phyloP scores from a whole-genome alignment of 2,113 vertebrate genomes.

The Elephas maximus region DNA sequence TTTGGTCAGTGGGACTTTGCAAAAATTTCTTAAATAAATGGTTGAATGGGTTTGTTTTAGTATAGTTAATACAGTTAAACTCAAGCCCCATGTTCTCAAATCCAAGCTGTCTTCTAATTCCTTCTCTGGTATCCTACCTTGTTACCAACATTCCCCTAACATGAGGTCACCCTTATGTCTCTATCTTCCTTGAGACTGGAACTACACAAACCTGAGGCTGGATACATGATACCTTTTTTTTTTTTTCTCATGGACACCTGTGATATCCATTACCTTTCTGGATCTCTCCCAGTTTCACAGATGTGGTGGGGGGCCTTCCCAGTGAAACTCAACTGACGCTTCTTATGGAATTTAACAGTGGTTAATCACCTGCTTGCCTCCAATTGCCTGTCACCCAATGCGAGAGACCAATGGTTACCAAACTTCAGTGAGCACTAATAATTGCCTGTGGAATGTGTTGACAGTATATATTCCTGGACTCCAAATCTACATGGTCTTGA shows the following conservation, averaged over 20 bases:
- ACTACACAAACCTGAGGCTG: not conserved
- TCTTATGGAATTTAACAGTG: not conserved
- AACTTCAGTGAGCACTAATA: not conserved
- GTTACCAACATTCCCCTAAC: not conserved
- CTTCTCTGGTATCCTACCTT: not conserved
- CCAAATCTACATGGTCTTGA: not conserved
- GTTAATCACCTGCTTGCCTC: not conserved
- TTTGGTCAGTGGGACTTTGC: not conserved
- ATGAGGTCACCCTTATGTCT: not conserved
- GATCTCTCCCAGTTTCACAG: not conserved
- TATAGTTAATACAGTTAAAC: not conserved
- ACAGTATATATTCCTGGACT: not conserved
- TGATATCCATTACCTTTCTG: not conserved
- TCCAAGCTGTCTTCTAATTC: not conserved
- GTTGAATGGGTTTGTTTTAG: not conserved
- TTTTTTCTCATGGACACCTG: not conserved
- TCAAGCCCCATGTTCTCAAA: not conserved
- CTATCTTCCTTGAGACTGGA: not conserved
- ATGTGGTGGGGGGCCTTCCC: not conserved
- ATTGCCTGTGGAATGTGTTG: not conserved
- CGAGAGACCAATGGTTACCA: not conserved
- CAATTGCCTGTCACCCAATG: not conserved
- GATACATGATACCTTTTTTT: accelerated
- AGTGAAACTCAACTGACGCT: accelerated
- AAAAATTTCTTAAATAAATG: not conserved